Percentiles rank a stretch among this genome's conserved stretches.
phyloP scores from a whole-genome alignment of 2,113 vertebrate genomes.

The Actenoides hombroni region DNA sequence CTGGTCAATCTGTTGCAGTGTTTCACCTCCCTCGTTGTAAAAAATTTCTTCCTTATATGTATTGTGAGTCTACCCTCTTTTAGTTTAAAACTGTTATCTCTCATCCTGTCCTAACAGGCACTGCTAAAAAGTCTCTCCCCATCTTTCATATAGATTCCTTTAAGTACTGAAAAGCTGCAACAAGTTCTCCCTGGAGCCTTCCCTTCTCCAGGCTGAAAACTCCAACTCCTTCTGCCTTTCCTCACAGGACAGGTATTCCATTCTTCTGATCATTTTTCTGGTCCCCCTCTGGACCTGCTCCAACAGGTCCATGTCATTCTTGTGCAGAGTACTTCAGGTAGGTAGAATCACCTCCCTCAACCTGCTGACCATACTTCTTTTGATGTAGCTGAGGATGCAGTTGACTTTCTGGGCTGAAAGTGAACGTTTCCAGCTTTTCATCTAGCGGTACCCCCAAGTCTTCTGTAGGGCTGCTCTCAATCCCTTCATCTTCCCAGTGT shows the following conservation, averaged over 20 bases:
- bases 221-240: background rate
- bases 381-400: background rate
- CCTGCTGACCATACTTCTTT: accelerated
- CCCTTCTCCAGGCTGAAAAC: background rate
- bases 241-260: background rate
- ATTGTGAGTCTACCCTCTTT: background rate
- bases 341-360: background rate
- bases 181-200: background rate
- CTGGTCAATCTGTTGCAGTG: background rate
- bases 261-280: accelerated
- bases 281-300: background rate
- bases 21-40: too few relatives aligned
- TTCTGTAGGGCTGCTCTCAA: too few relatives aligned
- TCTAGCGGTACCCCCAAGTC: too few relatives aligned
- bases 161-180: background rate
- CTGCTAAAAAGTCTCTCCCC: background rate
- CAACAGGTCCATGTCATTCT: background rate
- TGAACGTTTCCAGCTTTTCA: too few relatives aligned
- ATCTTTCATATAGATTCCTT: background rate
- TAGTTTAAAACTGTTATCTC: background rate
- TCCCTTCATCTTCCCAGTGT: too few relatives aligned
- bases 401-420: background rate
- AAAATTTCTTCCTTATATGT: background rate
- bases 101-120: background rate
- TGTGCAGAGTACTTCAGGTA: background rate